Evolutionary conservation across 1,140 invertebrate species (phyloP), one percentile per base, ranked within the genome.

Genomic region (Drosophila suzukii): DNA sequence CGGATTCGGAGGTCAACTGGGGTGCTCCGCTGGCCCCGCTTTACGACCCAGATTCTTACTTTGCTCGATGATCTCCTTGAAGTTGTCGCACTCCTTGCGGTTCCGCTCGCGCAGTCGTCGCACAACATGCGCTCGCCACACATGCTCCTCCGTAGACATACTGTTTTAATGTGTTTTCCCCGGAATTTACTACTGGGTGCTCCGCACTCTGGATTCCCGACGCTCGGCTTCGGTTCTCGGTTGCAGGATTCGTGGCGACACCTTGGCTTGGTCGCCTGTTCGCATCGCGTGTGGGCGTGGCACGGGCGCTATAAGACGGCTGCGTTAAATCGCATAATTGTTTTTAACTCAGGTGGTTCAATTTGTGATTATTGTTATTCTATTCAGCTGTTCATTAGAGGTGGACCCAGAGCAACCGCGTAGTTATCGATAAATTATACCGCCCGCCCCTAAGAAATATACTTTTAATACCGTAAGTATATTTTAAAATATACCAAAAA

Each of bases 41-140:
- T 20, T 2, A 20, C 20, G 36, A 27, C 53, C 51, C 32, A 32
- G n/a, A 67, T 20, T 24, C 90, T 90, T 93, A 95, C 95, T 95
- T 83, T 94, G 93, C 75, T 92, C 92, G 70, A 95, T 95, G 59
- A 95, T 93, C 90, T 95, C 95, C 61, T 94, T 93, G 78, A 95
- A 95, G 77, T 93, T 93, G 38, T 93, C 83, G 17, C 93, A 94
- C 92, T 95, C 93, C 54, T 91, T 92, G 80, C 91, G 93, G 85
- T 95, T 95, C 74, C 95, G 93, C 53, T 94, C 93, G 30, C 93
- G 93, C 53, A 95, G 80, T 75, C 94, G 93, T 66, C 85, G 91
- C 68, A 95, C 91, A 70, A 95, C 92, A 85, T 92, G 92, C 62
- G 94, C 93, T 58, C 94, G 94, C 95, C 94, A 95, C 74, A 91